phyloP scores from a whole-genome alignment of 2,797 vertebrate genomes.

The Eulemur albifrons region DNA sequence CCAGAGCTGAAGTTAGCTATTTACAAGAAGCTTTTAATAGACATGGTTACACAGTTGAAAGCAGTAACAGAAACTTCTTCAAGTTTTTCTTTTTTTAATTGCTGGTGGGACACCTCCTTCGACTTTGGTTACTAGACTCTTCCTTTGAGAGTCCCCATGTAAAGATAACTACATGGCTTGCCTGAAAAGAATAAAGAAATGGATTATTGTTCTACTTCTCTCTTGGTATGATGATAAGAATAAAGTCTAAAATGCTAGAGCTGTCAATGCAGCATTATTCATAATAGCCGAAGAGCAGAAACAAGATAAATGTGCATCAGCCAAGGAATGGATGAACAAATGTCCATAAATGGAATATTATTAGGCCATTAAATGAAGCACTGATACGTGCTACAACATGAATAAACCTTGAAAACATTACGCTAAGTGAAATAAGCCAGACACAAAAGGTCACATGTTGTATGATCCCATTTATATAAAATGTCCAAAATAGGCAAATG shows the following conservation, averaged over 20 bases:
- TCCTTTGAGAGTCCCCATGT: background rate
- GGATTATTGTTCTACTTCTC: background rate
- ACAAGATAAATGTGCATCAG: background rate
- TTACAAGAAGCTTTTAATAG: conserved; percentile 86
- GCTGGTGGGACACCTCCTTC: conserved; percentile 65
- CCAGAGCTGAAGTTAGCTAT: conserved; percentile 82
- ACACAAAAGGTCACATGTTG: background rate
- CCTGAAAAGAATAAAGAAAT: background rate
- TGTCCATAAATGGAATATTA: background rate
- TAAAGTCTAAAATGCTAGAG: background rate
- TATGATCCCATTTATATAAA: background rate
- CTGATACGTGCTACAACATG: background rate
- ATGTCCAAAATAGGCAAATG: background rate
- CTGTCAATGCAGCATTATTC: background rate
- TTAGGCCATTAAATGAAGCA: background rate
- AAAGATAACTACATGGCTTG: conserved; percentile 1
- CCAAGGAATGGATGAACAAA: background rate
- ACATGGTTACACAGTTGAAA: conserved; percentile 80
- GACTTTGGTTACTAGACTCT: background rate
- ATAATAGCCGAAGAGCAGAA: background rate
- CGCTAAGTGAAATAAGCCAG: background rate
- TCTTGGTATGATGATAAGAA: background rate
- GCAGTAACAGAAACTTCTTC: conserved; percentile 80
- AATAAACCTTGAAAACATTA: background rate
- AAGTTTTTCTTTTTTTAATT: conserved; percentile 73